Evolutionary conservation across 2,797 vertebrate species (phyloP).

Genomic region (Amazona ochrocephala): DNA sequence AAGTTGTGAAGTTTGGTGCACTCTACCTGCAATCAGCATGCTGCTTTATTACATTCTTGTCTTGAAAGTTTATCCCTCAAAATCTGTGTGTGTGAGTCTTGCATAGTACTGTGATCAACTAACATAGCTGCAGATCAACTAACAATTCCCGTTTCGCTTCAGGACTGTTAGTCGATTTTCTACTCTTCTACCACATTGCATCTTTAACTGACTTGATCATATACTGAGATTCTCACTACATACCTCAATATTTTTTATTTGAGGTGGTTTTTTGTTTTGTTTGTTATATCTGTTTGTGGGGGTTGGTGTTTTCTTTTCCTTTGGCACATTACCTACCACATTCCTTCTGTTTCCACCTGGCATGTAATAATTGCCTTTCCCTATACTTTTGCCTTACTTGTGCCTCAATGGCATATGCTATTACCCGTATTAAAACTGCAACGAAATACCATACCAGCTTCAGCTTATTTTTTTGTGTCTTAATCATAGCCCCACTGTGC

Average conservation of each 20-base stretch:
- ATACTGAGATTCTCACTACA: not conserved
- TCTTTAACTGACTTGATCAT: not conserved
- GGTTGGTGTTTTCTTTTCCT: not conserved
- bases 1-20: not conserved
- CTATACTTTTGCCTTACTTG: not conserved
- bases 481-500: not conserved
- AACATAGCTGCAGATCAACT: not conserved
- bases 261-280: rapidly evolving
- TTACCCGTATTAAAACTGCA: not conserved
- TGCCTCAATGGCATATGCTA: not conserved
- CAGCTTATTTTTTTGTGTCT: not conserved
- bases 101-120: not conserved
- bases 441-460: not conserved
- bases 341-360: not conserved
- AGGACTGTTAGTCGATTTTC: not conserved
- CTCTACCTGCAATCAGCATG: rapidly evolving
- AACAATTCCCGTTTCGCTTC: not conserved
- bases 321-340: not conserved
- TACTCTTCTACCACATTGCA: not conserved
- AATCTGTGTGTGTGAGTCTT: not conserved
- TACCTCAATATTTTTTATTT: not conserved
- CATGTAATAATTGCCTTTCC: not conserved
- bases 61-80: not conserved
- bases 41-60: not conserved
- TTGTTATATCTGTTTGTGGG: not conserved